Evolutionary conservation across 2,888 invertebrate genomes (phyloP), one percentile per base, ranked within the genome.

Genomic region (Erannis defoliaria): DNA sequence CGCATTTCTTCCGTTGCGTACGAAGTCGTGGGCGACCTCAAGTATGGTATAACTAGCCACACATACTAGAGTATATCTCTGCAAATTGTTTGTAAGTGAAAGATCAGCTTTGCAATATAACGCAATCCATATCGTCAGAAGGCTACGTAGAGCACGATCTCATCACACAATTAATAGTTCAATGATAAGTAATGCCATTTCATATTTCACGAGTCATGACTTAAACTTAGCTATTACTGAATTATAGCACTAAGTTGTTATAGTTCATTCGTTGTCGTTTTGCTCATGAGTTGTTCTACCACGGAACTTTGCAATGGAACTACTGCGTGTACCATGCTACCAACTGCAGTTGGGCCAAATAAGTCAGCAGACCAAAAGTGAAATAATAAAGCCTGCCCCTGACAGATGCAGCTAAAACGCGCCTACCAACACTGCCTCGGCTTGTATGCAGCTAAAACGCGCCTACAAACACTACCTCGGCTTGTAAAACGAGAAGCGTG

Each of bases 81-180:
- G 50, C 16, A 38, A 38, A 37, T 38, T 14, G 23, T 10, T 50
- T 0, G 35, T 18, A 16, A n/a, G 31, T 50, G 26, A 37, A 26
- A 49, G 48, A 48, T 46, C 33, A 59, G 23, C 55, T 45, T 61
- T 55, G 60, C 48, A 60, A 60, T 14, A 40, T 37, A 40, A 21
- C 35, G 55, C 61, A 55, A 51, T 55, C 23, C 38, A 45, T 61
- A 33, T 61, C 55, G 46, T 26, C n/a, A 53, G 62, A 62, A 62
- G 62, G 62, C 42, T 62, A 42, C 42, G 35, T 18, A 35, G 10
- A 19, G 46, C 62, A 62, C 62, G 56, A 62, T 48, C 51, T 42
- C 26, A 21, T 37, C 26, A 26, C 26, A 61, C 31, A 46, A 55
- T 55, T 45, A 38, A 55, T 56, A 62, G 62, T 46, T 43, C 29